These are phyloP conservation scores for Rhabdomys pumilio DNA, from an alignment of 2,797 vertebrate species.

Conservation along the genomic window DNA sequence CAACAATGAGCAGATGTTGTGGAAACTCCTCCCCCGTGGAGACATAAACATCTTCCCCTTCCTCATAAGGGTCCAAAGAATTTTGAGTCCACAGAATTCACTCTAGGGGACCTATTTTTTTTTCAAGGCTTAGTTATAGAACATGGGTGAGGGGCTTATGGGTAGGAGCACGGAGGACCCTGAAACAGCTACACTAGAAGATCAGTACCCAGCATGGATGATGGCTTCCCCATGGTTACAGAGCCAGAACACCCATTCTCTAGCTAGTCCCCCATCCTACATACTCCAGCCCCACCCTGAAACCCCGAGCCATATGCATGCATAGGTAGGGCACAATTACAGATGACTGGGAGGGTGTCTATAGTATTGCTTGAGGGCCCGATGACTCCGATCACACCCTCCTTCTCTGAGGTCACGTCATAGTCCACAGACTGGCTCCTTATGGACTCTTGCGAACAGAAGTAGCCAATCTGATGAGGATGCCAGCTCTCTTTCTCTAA, in stretches of 20 bases:
- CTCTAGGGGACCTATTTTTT: background rate
- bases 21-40: background rate
- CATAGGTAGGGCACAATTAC: background rate
- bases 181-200: background rate
- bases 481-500: background rate
- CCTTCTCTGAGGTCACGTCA: background rate
- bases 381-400: too few species aligned
- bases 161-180: background rate
- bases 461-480: background rate
- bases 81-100: background rate
- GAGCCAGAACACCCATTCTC: background rate
- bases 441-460: background rate
- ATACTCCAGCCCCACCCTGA: background rate
- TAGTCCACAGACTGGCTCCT: background rate
- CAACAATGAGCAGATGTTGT: background rate
- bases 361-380: background rate
- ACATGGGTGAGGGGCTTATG: background rate
- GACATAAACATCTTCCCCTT: background rate
- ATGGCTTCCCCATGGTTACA: background rate
- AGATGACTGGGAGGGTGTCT: too few species aligned
- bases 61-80: background rate
- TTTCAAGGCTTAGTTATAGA: background rate
- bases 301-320: background rate
- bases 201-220: background rate
- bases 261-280: background rate